Evolutionary conservation across 2,797 vertebrate species (phyloP), one percentile per base, ranked within the genome.

Genomic region (Triplophysa bombifrons): DNA sequence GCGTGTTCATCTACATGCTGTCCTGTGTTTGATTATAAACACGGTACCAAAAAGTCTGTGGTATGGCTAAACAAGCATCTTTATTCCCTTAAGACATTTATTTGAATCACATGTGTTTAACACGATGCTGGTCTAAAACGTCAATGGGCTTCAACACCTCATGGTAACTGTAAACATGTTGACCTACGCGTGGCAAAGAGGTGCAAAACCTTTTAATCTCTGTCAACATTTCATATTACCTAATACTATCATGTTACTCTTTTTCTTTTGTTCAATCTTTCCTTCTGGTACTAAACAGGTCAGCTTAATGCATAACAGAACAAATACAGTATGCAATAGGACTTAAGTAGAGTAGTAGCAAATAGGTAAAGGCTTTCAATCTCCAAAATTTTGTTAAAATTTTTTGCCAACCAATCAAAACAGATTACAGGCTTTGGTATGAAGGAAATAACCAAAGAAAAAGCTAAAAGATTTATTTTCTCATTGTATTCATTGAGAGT

Each of bases 401-500:
- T 4, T 22, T 10, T 22, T 89, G 91, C 82, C 79, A 89, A 87
- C 84, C 80, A 6, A 85, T 82, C 17, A 60, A 7, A 73, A 46
- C 60, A 83, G 74, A 67, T 65, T 50, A 63, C 30, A 41, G 44
- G 34, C 50, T 11, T 11, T 13, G 22, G 3, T 30, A 76, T 22
- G 44, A 64, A 56, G 44, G 34, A 60, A 68, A 34, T 7, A 16
- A 19, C 67, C 41, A 34, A 14, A 89, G 87, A 85, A 89, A 94
- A 93, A 93, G 95, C 94, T 96, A 98, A 98, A 97, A 95, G 96
- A 96, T 97, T 27, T 34, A 4, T 34, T 5, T 34, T 34, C 3
- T 48, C 89, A 60, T 60, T 14, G 13, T 60, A 3, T 38, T 64
- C 16, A 64, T 30, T 64, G 8, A 64, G 25, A 19, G 30, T 13